Evolutionary conservation across 2,888 invertebrate species (phyloP), one percentile per base, ranked within the genome.

Genomic region (Drosophila nigricruria): DNA sequence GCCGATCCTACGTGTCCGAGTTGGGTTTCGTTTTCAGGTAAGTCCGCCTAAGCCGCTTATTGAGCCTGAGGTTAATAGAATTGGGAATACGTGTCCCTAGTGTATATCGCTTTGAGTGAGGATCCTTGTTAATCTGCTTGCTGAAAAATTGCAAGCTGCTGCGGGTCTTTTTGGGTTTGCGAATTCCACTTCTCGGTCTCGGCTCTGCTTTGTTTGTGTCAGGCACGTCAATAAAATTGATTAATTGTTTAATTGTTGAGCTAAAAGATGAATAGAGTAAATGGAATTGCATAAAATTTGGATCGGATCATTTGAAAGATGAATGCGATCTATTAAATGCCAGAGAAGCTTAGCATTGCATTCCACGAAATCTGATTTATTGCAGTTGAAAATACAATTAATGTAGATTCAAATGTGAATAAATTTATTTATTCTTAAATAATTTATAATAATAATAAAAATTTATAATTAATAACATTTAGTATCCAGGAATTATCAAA

Each of bases 211-310:
- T 70, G 71, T 86, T 78, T 83, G 70, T 70, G 53, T 77, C 42
- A 54, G 66, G 56, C 56, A 42, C 78, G 81, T 84, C 81, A 82
- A 82, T 84, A 81, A 87, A 87, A 71, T 87, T 86, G 86, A 87
- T 87, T 88, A 88, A 89, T 88, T 84, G 87, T 81, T 79, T 75
- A 74, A 84, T 88, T 88, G 86, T 86, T 74, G 66, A 77, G 58
- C 54, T 63, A 25, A 16, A 20, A 36, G 34, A 16, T 61, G 70
- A 69, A 70, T 70, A 69, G 45, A 42, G n/a, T 30, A 9, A 57
- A 63, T 45, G 45, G 58, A 56, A 67, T 82, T 83, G 79, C 83
- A 73, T 73, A 70, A 81, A 68, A 83, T 73, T 43, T 66, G 18
- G 66, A 70, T 62, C 70, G 47, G 14, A 14, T 47, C 16, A 27